These are phyloP conservation scores for Drosophila sp. DNA, from an alignment of 1,140 invertebrate species.

Conservation along the genomic window DNA sequence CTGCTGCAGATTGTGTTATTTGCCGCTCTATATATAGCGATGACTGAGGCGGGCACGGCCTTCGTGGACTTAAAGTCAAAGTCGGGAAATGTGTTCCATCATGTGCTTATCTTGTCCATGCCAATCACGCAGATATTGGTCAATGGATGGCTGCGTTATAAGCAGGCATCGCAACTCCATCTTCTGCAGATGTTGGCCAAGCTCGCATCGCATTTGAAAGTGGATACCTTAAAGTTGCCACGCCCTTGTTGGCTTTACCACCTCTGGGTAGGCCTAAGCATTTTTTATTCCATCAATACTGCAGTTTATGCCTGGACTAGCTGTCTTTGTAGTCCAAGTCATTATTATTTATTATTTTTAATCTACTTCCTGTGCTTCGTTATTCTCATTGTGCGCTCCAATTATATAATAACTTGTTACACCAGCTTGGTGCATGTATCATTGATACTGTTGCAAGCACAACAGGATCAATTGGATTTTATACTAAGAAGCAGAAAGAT, in stretches of 20 bases:
- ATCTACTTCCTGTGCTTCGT: not conserved
- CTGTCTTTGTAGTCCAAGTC: not conserved
- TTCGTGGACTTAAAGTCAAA: constrained; percentile 5
- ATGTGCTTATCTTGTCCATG: not conserved
- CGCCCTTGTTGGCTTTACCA: not conserved
- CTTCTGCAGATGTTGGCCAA: not conserved
- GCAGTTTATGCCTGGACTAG: not conserved
- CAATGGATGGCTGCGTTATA: constrained; percentile 5
- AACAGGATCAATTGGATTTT: not conserved
- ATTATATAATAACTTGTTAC: constrained; percentile 19
- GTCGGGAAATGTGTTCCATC: constrained; percentile 2
- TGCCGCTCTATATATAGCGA: not conserved
- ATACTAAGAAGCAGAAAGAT: not conserved
- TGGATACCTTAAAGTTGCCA: constrained; percentile 7
- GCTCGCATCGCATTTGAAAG: not conserved
- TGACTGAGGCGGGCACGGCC: not conserved
- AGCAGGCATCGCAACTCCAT: constrained; percentile 12
- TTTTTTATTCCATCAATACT: not conserved
- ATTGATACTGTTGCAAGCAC: constrained; percentile 1
- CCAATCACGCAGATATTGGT: constrained; percentile 13
- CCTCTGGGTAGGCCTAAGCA: not conserved
- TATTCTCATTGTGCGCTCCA: not conserved
- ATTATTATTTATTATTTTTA: not conserved
- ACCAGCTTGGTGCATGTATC: constrained; percentile 5
- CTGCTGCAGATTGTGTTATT: not conserved